phyloP scores from a whole-genome alignment of 37 sponge, comb jelly and placozoan genomes.

The Agelas oroides region DNA sequence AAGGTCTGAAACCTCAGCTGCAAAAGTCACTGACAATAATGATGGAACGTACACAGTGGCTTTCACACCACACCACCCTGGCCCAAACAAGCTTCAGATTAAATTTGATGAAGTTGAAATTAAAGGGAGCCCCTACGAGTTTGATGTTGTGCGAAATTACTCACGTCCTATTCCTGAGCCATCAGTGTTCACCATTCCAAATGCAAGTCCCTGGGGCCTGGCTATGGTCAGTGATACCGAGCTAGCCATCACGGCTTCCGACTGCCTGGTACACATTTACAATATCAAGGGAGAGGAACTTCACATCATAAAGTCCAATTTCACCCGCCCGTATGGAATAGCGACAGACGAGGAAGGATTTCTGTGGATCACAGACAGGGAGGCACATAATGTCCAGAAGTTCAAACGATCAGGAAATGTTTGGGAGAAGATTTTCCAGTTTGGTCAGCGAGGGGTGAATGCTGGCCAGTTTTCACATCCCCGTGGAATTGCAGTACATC shows the following conservation, averaged over 20 bases:
- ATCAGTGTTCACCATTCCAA: constrained; percentile 26
- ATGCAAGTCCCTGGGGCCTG: constrained; percentile 62
- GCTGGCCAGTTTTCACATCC: constrained; percentile 66
- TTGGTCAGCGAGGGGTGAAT: constrained; percentile 41
- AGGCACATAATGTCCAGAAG: constrained; percentile 72
- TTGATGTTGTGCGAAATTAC: constrained; percentile 50
- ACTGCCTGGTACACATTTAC: constrained; percentile 37
- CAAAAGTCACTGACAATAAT: constrained; percentile 39
- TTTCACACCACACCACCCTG: constrained; percentile 36
- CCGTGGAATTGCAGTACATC: constrained; percentile 62
- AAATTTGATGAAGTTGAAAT: constrained; percentile 17
- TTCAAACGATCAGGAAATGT: constrained; percentile 12
- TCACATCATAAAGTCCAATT: constrained; percentile 31
- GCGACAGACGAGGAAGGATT: constrained; percentile 21
- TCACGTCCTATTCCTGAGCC: constrained; percentile 28
- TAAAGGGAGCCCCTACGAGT: constrained; percentile 42
- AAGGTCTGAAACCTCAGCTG: neutral
- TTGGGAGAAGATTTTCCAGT: constrained; percentile 51
- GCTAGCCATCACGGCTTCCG: constrained; percentile 57
- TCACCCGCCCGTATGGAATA: constrained; percentile 62
- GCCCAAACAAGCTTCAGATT: constrained; percentile 9
- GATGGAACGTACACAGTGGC: constrained; percentile 55
- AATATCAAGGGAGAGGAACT: constrained; percentile 21
- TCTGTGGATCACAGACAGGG: constrained; percentile 71
- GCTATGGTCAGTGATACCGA: constrained; percentile 43